A percentile compares a stretch with the other conserved stretches of the same genome.
phyloP scores from a whole-genome alignment of 2,888 invertebrate genomes.

The Lasioglossum lativentre region DNA sequence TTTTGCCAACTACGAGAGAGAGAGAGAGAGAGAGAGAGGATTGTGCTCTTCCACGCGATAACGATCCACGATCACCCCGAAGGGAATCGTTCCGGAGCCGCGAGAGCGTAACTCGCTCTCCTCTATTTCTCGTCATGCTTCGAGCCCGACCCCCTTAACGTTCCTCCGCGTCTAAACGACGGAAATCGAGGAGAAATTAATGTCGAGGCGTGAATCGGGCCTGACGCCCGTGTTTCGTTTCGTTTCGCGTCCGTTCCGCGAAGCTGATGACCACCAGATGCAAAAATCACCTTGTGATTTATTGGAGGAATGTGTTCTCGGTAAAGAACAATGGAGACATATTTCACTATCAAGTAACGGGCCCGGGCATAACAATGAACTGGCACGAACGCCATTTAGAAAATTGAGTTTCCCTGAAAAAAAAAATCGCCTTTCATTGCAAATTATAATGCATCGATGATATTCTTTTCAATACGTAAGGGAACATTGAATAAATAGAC shows the following conservation, averaged over 20 bases:
- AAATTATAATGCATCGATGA: background rate
- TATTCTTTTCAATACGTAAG: background rate
- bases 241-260: background rate
- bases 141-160: slow-evolving; percentile 56
- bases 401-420: background rate
- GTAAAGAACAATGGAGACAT: slow-evolving; percentile 14
- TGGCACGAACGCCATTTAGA: background rate
- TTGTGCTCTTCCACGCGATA: slow-evolving; percentile 66
- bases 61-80: slow-evolving; percentile 68
- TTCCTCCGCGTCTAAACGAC: slow-evolving; percentile 43
- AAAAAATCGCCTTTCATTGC: background rate
- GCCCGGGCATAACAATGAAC: background rate
- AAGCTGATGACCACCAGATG: background rate
- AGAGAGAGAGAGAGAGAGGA: slow-evolving; percentile 39
- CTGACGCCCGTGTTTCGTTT: slow-evolving; percentile 20
- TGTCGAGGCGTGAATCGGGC: slow-evolving; percentile 51
- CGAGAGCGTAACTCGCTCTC: slow-evolving; percentile 68
- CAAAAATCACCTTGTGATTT: slow-evolving; percentile 9
- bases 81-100: slow-evolving; percentile 65
- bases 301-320: slow-evolving; percentile 9
- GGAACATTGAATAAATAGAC: background rate
- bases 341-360: slow-evolving; percentile 9
- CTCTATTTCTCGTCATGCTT: slow-evolving; percentile 68
- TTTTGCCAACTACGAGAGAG: slow-evolving; percentile 31
- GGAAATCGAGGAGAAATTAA: slow-evolving; percentile 70